Evolutionary conservation across 2,888 invertebrate genomes (phyloP).

Genomic region (Cylindroiulus punctatus): DNA sequence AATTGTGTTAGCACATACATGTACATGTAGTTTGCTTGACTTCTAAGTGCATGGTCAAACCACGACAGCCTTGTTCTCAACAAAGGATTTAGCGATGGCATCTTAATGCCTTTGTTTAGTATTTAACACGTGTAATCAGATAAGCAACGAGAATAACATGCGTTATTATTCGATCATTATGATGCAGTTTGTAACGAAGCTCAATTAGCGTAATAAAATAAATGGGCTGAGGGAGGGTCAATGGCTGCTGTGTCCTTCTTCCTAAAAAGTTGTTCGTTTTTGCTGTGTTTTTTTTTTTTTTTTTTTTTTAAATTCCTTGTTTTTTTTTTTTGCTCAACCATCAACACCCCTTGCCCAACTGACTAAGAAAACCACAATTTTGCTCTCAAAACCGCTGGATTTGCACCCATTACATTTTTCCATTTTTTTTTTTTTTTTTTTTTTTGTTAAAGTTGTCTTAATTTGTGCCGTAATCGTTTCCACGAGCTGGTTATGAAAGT

Average conservation of each 20-base stretch:
- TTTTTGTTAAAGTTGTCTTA: not conserved
- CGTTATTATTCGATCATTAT: not conserved
- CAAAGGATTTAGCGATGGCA: constrained; percentile 1
- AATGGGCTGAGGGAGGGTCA: not conserved
- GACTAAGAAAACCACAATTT: not conserved
- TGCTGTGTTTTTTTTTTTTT: not conserved
- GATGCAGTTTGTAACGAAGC: not conserved
- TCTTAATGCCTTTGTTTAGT: constrained; percentile 32
- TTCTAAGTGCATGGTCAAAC: not conserved
- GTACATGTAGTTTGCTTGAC: not conserved
- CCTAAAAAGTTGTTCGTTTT: not conserved
- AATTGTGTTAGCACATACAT: not conserved
- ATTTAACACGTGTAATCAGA: constrained; percentile 38
- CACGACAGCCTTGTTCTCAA: not conserved
- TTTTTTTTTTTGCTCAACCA: not conserved
- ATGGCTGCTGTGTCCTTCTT: not conserved
- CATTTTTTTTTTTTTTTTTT: too few species aligned
- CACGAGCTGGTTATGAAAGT: constrained; percentile 23
- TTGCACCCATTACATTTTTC: too few species aligned
- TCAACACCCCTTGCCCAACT: not conserved
- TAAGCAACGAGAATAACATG: constrained; percentile 14
- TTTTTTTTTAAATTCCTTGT: not conserved
- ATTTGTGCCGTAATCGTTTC: not conserved
- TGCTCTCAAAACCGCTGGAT: not conserved
- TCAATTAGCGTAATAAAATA: not conserved